These are phyloP conservation scores for Perodicticus potto DNA, from an alignment of 2,797 vertebrate species.

Conservation along the genomic window DNA sequence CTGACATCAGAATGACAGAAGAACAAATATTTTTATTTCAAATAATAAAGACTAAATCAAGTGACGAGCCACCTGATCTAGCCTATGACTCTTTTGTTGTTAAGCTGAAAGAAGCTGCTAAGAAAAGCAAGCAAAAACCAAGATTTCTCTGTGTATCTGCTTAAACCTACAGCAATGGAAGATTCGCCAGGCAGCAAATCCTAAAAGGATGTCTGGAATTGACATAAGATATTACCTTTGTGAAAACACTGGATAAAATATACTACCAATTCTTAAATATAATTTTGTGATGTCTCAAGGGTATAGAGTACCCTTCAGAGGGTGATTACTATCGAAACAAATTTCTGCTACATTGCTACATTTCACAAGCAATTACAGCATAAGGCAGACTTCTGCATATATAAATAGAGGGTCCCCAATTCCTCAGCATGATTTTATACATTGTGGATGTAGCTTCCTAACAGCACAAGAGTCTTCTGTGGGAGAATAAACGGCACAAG, in stretches of 20 bases:
- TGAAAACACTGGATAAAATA: slow-evolving; percentile 19
- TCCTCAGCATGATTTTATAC: not conserved
- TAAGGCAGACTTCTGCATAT: not conserved
- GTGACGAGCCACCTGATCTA: not conserved
- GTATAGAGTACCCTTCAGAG: not conserved
- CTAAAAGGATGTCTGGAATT: slow-evolving; percentile 16
- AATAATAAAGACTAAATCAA: slow-evolving; percentile 48
- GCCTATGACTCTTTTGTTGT: not conserved
- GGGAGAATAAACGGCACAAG: not conserved
- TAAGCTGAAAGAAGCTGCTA: slow-evolving; percentile 3
- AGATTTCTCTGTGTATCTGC: not conserved
- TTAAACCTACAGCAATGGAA: slow-evolving; percentile 41
- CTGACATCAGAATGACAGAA: not conserved
- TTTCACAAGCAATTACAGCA: not conserved
- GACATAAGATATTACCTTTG: not conserved
- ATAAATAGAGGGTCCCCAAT: not conserved
- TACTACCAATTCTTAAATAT: not conserved
- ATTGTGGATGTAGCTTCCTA: not conserved
- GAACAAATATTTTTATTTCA: slow-evolving; percentile 54
- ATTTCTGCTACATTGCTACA: not conserved
- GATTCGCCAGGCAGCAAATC: not conserved
- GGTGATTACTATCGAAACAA: not conserved
- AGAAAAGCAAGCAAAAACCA: slow-evolving; percentile 8
- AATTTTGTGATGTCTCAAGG: slow-evolving; percentile 22
- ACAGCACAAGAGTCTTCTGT: not conserved